Evolutionary conservation across 2,888 invertebrate species (phyloP).

Genomic region (Lasioglossum malachurum): DNA sequence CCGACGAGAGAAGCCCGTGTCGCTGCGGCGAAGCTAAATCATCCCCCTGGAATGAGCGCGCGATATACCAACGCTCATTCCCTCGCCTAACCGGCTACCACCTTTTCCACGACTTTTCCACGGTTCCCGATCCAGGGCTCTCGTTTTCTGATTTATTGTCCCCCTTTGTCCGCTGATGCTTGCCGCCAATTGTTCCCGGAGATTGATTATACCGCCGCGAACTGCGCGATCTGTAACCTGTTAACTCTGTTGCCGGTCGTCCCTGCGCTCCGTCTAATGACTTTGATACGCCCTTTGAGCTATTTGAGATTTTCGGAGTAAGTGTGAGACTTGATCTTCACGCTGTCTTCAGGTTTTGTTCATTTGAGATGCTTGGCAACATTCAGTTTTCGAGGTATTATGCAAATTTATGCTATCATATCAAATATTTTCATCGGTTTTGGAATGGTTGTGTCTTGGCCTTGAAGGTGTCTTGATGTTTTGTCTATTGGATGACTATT

Average conservation of each 20-base stretch:
- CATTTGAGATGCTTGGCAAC: too few species aligned
- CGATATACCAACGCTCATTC: slow-evolving; percentile 48
- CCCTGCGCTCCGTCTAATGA: background rate
- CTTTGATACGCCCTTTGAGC: background rate
- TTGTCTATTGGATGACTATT: too few species aligned
- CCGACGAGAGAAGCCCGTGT: background rate
- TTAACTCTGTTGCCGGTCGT: background rate
- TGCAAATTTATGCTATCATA: too few species aligned
- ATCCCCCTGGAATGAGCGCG: slow-evolving; percentile 63
- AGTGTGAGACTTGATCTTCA: background rate
- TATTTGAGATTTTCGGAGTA: background rate
- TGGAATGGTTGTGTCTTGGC: too few species aligned
- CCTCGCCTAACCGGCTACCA: slow-evolving; percentile 27
- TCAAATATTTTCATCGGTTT: too few species aligned
- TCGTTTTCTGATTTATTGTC: slow-evolving; percentile 44
- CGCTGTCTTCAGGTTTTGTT: background rate
- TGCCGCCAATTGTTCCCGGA: slow-evolving; percentile 1
- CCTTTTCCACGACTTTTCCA: slow-evolving; percentile 37
- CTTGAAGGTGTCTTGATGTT: too few species aligned
- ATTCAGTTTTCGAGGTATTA: too few species aligned
- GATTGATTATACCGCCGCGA: slow-evolving; percentile 2
- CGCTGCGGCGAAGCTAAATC: slow-evolving; percentile 74
- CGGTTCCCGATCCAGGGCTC: slow-evolving; percentile 16
- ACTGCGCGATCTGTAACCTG: background rate
- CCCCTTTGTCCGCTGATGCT: slow-evolving; percentile 19